These are phyloP conservation scores for Catotricha subobsoleta DNA, from an alignment of 2,888 invertebrate genomes.

Conservation along the genomic window DNA sequence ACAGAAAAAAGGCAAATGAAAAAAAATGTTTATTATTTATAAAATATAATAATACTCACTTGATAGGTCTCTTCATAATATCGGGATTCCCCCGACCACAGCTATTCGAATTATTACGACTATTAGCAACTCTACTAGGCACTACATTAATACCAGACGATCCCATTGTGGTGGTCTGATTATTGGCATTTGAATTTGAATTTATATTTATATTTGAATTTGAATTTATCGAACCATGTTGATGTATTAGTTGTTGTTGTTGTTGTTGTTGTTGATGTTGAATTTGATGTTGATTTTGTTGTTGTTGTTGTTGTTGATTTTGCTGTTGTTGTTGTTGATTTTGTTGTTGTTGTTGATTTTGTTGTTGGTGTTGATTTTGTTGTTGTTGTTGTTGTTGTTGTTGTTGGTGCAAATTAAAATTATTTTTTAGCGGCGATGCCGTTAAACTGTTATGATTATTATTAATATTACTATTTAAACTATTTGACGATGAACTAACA, in stretches of 20 bases:
- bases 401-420: conserved; percentile 2
- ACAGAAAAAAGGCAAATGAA: neutral
- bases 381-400: conserved; percentile 9
- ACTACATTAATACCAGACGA: conserved; percentile 10
- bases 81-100: conserved; percentile 38
- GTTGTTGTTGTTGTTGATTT: conserved; percentile 7
- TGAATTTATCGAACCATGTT: no score
- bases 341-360: conserved; percentile 2
- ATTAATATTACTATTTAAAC: conserved; percentile 6
- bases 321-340: conserved; percentile 5
- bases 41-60: conserved; percentile 36
- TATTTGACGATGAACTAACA: conserved; percentile 7
- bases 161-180: conserved; percentile 5
- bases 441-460: conserved; percentile 11
- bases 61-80: conserved; percentile 53
- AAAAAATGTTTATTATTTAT: neutral
- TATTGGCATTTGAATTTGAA: conserved; percentile 7
- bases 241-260: conserved; percentile 11
- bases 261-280: conserved; percentile 10
- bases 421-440: conserved; percentile 15
- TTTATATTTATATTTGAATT: neutral
- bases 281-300: conserved; percentile 8
- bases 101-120: conserved; percentile 7
- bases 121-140: conserved; percentile 8
- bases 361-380: conserved; percentile 14